Evolutionary conservation across 2,113 vertebrate species (phyloP).

Genomic region (Antigone vipio): DNA sequence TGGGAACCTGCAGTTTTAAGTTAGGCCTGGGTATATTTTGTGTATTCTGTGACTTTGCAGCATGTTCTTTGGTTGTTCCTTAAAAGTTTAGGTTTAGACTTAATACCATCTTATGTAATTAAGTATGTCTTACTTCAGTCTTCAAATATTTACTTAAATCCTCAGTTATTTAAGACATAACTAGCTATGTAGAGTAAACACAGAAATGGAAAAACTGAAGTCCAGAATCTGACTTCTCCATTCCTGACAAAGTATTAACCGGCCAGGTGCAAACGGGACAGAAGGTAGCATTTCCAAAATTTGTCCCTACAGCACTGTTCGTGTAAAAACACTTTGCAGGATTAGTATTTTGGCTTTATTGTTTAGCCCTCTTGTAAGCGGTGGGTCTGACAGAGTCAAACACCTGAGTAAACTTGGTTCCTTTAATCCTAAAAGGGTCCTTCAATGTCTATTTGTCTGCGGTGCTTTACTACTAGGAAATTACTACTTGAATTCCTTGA

Average conservation of each 20-base stretch:
- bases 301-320: background rate
- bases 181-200: background rate
- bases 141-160: background rate
- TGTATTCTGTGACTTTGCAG: background rate
- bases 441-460: accelerated
- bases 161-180: background rate
- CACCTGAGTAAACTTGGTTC: background rate
- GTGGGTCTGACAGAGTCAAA: background rate
- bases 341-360: background rate
- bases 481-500: background rate
- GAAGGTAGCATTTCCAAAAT: background rate
- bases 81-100: background rate
- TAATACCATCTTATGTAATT: accelerated
- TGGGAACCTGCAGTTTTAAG: background rate
- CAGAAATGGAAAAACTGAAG: background rate
- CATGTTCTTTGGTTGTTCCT: background rate
- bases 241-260: background rate
- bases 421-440: background rate
- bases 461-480: background rate
- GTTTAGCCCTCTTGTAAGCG: background rate
- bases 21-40: background rate
- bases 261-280: background rate
- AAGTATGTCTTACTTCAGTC: background rate
- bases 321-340: accelerated
- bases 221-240: background rate